phyloP scores from a whole-genome alignment of 1,140 invertebrate species.

The Drosophila erecta region DNA sequence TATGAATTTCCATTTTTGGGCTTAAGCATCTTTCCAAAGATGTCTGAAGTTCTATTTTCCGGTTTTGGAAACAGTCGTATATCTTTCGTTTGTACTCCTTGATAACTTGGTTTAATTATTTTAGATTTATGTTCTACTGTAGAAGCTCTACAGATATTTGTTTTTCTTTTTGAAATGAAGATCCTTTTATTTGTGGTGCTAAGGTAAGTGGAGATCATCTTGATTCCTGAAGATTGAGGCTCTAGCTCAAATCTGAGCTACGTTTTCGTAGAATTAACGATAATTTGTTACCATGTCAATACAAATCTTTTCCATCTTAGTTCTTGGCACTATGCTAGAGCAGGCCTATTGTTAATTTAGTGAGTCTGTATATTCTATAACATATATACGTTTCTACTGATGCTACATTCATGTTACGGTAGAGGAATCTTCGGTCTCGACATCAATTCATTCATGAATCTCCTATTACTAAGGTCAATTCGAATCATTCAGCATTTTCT shows the following conservation, averaged over 20 bases:
- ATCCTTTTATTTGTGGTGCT: constrained; percentile 38
- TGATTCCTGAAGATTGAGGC: background rate
- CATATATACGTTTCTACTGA: constrained; percentile 45
- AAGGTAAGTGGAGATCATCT: constrained; percentile 40
- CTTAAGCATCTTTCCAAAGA: constrained; percentile 12
- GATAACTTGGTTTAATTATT: constrained; percentile 11
- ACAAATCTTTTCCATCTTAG: constrained; percentile 21
- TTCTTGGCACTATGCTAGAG: constrained; percentile 45
- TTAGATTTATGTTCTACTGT: constrained; percentile 20
- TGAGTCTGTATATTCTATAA: constrained; percentile 45
- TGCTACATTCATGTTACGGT: constrained; percentile 46
- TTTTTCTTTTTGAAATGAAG: constrained; percentile 24
- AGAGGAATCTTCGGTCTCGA: constrained; percentile 31
- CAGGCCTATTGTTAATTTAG: constrained; percentile 64
- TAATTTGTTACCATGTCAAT: background rate
- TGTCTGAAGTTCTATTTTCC: constrained; percentile 18
- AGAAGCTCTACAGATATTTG: constrained; percentile 20
- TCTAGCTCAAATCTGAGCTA: background rate
- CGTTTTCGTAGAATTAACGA: background rate
- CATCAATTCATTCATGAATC: constrained; percentile 36
- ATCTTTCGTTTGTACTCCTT: constrained; percentile 4
- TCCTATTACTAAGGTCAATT: constrained; percentile 6
- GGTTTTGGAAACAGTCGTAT: background rate
- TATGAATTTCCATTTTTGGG: constrained; percentile 6
- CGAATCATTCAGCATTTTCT: constrained; percentile 35